Conservation (phyloP, 2,797 vertebrate species). For the Pseudochaenichthys georgianus region DNA sequence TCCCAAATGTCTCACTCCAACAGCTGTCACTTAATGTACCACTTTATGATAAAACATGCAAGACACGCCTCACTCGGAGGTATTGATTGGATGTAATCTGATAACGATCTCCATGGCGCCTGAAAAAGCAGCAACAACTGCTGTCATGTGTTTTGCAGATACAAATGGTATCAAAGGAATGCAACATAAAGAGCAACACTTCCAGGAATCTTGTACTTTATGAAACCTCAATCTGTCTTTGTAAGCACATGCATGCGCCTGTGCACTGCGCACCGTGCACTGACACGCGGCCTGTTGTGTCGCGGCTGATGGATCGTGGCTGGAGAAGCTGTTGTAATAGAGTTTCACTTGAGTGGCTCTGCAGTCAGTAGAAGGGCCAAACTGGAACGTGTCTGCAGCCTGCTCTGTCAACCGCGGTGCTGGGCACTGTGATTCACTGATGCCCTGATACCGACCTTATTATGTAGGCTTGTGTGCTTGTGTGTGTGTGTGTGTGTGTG, state of each 20-base stretch:
- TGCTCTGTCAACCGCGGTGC: constrained; percentile 65
- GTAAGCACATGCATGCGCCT: constrained; percentile 6
- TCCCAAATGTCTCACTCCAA: constrained; percentile 38
- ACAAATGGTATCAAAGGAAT: constrained; percentile 46
- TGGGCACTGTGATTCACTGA: constrained; percentile 74
- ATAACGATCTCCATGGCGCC: constrained; percentile 39
- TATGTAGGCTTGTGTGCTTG: constrained; percentile 15
- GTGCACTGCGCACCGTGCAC: not conserved
- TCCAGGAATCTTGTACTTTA: constrained; percentile 54
- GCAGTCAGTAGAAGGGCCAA: constrained; percentile 76
- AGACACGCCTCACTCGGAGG: constrained; percentile 41
- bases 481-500: constrained; percentile 9
- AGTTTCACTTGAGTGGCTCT: constrained; percentile 80
- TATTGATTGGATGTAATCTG: constrained; percentile 69
- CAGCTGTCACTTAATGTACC: constrained; percentile 49
- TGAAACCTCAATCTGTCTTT: constrained; percentile 51
- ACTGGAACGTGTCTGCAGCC: constrained; percentile 57
- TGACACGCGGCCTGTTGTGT: constrained; percentile 37
- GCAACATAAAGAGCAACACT: constrained; percentile 53
- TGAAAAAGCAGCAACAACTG: constrained; percentile 43
- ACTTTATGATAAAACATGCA: constrained; percentile 51
- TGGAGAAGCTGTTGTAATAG: constrained; percentile 78
- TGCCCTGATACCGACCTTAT: constrained; percentile 59
- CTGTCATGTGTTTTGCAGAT: constrained; percentile 52
- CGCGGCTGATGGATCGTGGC: constrained; percentile 74